Conservation (phyloP, 1,140 invertebrate genomes). For the Cryptotermes secundus region DNA sequence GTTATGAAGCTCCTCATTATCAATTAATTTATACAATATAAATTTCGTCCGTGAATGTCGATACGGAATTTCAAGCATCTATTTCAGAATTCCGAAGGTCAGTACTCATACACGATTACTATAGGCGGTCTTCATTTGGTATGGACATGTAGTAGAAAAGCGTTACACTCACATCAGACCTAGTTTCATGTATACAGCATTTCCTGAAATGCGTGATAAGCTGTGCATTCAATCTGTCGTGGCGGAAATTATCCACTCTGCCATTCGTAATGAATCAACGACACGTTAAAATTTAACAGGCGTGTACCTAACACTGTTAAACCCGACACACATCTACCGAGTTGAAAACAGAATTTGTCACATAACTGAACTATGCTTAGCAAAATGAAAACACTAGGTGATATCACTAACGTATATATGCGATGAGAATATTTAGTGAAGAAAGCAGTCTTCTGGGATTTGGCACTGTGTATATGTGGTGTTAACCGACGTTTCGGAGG, state of each 20-base stretch:
- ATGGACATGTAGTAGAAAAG: neutral
- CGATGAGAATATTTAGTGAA: no score
- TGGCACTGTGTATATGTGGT: no score
- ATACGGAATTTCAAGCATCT: neutral
- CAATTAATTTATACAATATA: neutral
- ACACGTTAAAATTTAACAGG: neutral
- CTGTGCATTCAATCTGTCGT: neutral
- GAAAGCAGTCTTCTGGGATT: no score
- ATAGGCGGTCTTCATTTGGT: neutral
- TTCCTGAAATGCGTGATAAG: neutral
- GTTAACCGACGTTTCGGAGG: no score
- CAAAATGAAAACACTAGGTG: no score
- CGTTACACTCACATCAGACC: neutral
- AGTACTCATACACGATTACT: neutral
- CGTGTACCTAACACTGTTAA: neutral
- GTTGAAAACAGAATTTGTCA: neutral
- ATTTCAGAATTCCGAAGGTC: neutral
- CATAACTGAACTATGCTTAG: neutral
- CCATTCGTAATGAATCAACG: neutral
- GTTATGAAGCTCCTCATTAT: no score
- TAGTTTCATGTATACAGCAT: neutral
- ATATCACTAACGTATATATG: no score
- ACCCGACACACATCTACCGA: neutral
- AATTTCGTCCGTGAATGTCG: neutral
- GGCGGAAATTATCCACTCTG: neutral